Base-by-base conservation (phyloP, 2,113 vertebrate genomes). In the Hepsetus odoe region DNA sequence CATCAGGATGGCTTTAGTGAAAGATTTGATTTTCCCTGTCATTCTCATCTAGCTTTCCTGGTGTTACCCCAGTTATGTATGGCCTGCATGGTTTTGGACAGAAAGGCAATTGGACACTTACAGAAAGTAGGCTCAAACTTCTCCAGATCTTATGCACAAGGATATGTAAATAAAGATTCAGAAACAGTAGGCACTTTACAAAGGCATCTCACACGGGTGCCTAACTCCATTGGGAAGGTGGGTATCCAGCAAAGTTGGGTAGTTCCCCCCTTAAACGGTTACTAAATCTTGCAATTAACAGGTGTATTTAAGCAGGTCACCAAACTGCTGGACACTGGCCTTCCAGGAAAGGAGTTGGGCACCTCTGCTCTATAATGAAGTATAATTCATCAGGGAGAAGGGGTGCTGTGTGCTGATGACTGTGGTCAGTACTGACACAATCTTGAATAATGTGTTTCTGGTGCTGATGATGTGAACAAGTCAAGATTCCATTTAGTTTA, bases 1-100 rank as follows among this genome's bases (percentile, higher is more conserved):
- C 46, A 58, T 72, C 32, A 64, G 68, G 22, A 64, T 32, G 32
- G n/a, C 38, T 62, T 69, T 59, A 44, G 24, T 72, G 24, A 30
- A 16, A 64, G 18, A 12, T 46, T 79, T 16, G 16, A 40, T 11
- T 77, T 62, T 33, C 40, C 16, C 28, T 51, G 58, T 53, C 59
- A 32, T 44, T 58, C 30, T 16, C 33, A 2, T 22, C 20, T 38
- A 38, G 35, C 12, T 11, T 65, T 10, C 1, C 30, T 30, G 26
- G n/a, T 32, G 26, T 66, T 55, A 33, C 46, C 30, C 2, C 9
- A 76, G 32, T 9, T 38, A 22, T 44, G 12, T 44, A 22, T 11
- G 61, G 32, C 20, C 61, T 65, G 32, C 20, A n/a, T 5, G 58
- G 56, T 74, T 74, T 62, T 44, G 30, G 16, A 62, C 28, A 33